Conservation (phyloP, 2,113 vertebrate species). For the Sminthopsis crassicaudata region DNA sequence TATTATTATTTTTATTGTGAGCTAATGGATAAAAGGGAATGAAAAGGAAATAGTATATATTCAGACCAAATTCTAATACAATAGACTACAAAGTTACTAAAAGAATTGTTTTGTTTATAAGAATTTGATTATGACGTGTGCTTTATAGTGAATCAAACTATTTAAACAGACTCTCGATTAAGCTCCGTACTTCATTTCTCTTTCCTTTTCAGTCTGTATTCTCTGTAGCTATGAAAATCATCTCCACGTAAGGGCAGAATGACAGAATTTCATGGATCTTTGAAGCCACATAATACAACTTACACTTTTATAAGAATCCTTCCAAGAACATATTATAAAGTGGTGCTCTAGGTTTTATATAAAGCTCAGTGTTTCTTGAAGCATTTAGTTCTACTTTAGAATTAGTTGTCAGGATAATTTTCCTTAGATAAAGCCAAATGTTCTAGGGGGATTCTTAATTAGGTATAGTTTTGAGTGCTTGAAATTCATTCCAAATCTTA, state of each 20-base stretch:
- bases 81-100: background rate
- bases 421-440: background rate
- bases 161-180: background rate
- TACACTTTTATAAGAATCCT: background rate
- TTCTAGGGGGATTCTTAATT: background rate
- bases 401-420: background rate
- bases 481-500: background rate
- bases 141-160: background rate
- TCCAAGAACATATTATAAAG: background rate
- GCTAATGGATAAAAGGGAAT: slow-evolving; percentile 28
- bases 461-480: background rate
- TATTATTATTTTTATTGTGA: slow-evolving; percentile 13
- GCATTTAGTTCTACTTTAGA: background rate
- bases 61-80: slow-evolving; percentile 3
- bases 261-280: background rate
- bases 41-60: background rate
- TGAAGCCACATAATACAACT: background rate
- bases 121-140: slow-evolving; percentile 14
- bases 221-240: background rate
- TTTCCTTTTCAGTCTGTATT: background rate
- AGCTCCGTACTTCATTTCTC: background rate
- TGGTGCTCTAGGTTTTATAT: background rate
- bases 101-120: slow-evolving; percentile 12
- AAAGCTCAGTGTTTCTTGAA: background rate
- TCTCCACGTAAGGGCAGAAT: background rate